A percentile compares a stretch with the other conserved stretches of the same genome.
phyloP scores from a whole-genome alignment of 2,797 vertebrate genomes.

The Cynodonichthys magdalenae region DNA sequence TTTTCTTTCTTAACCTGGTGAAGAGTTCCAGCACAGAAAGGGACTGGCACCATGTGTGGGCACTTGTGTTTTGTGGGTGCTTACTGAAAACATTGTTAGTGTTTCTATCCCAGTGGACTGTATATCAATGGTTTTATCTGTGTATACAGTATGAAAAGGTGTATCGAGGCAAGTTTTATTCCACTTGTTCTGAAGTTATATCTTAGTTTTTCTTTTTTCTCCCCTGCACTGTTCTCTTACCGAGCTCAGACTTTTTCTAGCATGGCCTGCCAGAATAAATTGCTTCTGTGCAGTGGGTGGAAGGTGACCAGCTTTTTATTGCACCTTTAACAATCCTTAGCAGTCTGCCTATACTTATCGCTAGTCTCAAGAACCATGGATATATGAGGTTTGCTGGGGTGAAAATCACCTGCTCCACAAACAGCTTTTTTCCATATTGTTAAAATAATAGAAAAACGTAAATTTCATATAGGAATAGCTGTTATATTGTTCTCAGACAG shows the following conservation, averaged over 20 bases:
- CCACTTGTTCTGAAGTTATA: slow-evolving; percentile 44
- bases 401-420: slow-evolving; percentile 3
- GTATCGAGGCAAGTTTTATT: slow-evolving; percentile 32
- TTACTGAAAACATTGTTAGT: slow-evolving; percentile 5
- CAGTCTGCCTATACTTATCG: slow-evolving; percentile 23
- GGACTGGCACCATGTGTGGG: slow-evolving; percentile 15
- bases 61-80: slow-evolving; percentile 17
- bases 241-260: slow-evolving; percentile 47
- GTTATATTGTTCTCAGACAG: too few relatives aligned
- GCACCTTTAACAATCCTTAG: slow-evolving; percentile 47
- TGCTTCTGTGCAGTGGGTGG: slow-evolving; percentile 16
- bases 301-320: slow-evolving; percentile 27
- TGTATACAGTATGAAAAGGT: not conserved
- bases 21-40: slow-evolving; percentile 30
- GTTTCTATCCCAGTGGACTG: not conserved
- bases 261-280: slow-evolving; percentile 47
- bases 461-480: not conserved
- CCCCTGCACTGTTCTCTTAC: slow-evolving; percentile 23
- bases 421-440: slow-evolving; percentile 7
- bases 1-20: slow-evolving; percentile 54
- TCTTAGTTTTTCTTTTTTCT: slow-evolving; percentile 19
- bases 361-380: slow-evolving; percentile 27
- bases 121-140: slow-evolving; percentile 1
- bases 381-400: not conserved
- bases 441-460: not conserved